These are phyloP conservation scores for Sus cebifrons DNA, from an alignment of 2,797 vertebrate genomes.

Conservation along the genomic window DNA sequence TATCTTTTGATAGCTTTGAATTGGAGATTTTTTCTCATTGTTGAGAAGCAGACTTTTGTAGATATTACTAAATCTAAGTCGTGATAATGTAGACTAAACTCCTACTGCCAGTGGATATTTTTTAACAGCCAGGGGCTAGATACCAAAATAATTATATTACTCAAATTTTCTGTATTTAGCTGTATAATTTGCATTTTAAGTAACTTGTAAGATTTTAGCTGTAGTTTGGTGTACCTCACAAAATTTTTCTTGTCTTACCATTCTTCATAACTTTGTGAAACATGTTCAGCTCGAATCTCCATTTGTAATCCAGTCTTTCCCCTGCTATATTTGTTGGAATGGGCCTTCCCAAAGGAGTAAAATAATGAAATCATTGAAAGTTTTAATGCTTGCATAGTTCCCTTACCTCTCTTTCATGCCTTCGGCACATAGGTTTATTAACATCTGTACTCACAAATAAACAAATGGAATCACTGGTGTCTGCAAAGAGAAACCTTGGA, in stretches of 20 bases:
- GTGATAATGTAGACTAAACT: background rate
- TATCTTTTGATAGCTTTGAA: background rate
- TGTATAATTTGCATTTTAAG: conserved; percentile 53
- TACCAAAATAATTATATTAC: conserved; percentile 44
- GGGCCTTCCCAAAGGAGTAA: conserved; percentile 24
- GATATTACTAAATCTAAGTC: conserved; percentile 21
- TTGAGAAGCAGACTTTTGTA: background rate
- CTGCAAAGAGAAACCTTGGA: conserved; percentile 12
- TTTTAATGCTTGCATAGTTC: conserved; percentile 48
- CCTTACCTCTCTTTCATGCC: background rate
- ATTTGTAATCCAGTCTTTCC: conserved; percentile 59
- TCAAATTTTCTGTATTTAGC: background rate
- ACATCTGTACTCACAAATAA: conserved; percentile 45
- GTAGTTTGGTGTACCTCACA: conserved; percentile 57
- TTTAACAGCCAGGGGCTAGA: background rate
- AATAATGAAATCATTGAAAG: conserved; percentile 75
- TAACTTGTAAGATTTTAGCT: conserved; percentile 58
- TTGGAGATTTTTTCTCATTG: background rate
- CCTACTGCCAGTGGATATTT: background rate
- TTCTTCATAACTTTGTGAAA: conserved; percentile 68
- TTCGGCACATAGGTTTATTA: conserved; percentile 54
- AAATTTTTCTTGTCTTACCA: conserved; percentile 56
- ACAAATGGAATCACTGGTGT: conserved; percentile 45
- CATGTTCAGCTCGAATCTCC: conserved; percentile 62
- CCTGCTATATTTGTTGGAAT: conserved; percentile 66